phyloP scores from a whole-genome alignment of 2,797 vertebrate species.

The Chromis chromis region DNA sequence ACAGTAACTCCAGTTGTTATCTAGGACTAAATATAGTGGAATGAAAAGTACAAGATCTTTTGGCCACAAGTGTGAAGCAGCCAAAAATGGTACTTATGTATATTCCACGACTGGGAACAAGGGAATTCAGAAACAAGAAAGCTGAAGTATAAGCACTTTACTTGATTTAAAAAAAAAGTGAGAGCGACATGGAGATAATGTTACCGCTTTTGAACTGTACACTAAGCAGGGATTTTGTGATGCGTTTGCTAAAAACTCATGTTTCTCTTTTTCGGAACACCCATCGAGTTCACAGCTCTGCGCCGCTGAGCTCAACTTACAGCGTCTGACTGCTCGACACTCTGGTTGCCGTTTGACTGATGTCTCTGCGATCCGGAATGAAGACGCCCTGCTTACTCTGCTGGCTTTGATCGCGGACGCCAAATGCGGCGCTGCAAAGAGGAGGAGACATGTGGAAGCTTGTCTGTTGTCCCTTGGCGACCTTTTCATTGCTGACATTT shows the following conservation, averaged over 20 bases:
- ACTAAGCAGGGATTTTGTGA: conserved; percentile 54
- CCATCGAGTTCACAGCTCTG: conserved; percentile 33
- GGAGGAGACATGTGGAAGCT: conserved; percentile 48
- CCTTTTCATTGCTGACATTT: conserved; percentile 55
- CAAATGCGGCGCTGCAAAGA: conserved; percentile 15
- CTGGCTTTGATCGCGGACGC: conserved; percentile 37
- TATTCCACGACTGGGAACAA: background rate
- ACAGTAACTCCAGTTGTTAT: too few relatives aligned
- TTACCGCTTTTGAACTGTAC: conserved; percentile 51
- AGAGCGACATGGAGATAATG: conserved; percentile 38
- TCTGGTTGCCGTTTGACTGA: conserved; percentile 37
- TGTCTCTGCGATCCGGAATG: conserved; percentile 16
- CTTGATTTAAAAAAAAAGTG: background rate
- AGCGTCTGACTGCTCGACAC: conserved; percentile 15
- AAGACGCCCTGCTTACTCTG: conserved; percentile 8
- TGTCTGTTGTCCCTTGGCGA: conserved; percentile 50
- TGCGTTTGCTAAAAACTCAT: conserved; percentile 45
- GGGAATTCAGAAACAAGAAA: background rate
- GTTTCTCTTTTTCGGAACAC: conserved; percentile 30
- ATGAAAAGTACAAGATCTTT: background rate
- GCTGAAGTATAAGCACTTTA: background rate
- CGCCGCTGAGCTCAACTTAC: conserved; percentile 40
- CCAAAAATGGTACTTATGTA: too few relatives aligned
- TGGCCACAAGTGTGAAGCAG: too few relatives aligned
- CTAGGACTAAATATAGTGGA: too few relatives aligned